A percentile compares a stretch with the other conserved stretches of the same genome.
Conservation (phyloP, 2,113 vertebrate genomes). For the Pseudorhombus dupliciocellatus region DNA sequence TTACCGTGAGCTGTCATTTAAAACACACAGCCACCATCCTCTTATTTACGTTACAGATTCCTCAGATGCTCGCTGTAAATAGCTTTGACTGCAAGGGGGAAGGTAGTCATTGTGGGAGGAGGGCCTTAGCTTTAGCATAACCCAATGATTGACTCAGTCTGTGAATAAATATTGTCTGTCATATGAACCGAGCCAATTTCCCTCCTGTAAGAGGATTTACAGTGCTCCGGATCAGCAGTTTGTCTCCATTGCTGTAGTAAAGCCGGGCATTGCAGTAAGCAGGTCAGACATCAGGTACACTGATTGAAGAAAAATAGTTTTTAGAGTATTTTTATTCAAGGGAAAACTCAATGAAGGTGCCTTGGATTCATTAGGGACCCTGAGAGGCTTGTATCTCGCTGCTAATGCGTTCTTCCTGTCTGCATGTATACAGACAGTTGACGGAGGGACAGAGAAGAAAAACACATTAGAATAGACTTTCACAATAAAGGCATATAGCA, state of each 20-base stretch:
- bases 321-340: constrained; percentile 21
- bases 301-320: neutral
- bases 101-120: neutral
- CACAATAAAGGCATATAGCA: constrained; percentile 27
- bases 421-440: constrained; percentile 35
- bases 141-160: constrained; percentile 30
- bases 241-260: constrained; percentile 37
- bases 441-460: constrained; percentile 23
- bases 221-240: constrained; percentile 25
- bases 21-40: constrained; percentile 19
- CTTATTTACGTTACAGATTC: constrained; percentile 71
- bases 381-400: constrained; percentile 24
- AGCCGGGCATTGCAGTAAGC: constrained; percentile 6
- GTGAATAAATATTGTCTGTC: constrained; percentile 37
- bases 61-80: constrained; percentile 50
- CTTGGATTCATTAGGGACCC: constrained; percentile 32
- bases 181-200: constrained; percentile 42
- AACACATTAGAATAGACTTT: constrained; percentile 57
- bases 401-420: constrained; percentile 56
- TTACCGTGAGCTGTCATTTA: constrained; percentile 44
- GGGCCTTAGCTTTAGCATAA: constrained; percentile 8
- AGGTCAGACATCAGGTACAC: neutral
- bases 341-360: constrained; percentile 37
- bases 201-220: constrained; percentile 48
- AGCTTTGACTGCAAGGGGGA: constrained; percentile 23